Conservation (phyloP, 2,888 invertebrate genomes). For the Blastobasis adustella region DNA sequence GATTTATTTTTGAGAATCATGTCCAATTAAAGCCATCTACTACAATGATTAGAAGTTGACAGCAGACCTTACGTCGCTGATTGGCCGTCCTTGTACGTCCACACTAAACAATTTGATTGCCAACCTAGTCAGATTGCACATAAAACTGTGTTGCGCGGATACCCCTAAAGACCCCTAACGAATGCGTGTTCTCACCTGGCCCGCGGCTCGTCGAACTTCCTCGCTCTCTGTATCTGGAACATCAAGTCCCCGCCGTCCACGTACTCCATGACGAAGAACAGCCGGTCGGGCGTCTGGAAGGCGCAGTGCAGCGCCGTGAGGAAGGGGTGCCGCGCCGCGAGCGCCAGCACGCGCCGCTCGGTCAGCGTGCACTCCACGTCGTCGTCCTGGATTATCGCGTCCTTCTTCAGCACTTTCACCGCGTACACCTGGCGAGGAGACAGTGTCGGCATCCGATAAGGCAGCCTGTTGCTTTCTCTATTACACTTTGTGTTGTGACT, state of each 20-base stretch:
- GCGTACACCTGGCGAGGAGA: conserved; percentile 78
- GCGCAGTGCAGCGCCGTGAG: conserved; percentile 97
- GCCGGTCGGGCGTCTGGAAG: conserved; percentile 96
- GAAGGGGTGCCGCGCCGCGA: conserved; percentile 99
- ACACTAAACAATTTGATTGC: no score
- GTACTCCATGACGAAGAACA: conserved; percentile 99
- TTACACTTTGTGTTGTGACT: no score
- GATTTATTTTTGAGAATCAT: no score
- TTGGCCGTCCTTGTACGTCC: no score
- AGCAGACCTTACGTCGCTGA: no score
- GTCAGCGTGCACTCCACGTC: conserved; percentile 99
- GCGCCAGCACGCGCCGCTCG: conserved; percentile 95
- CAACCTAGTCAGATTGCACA: no score
- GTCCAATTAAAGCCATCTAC: no score
- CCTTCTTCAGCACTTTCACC: conserved; percentile 95
- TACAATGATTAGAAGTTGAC: no score
- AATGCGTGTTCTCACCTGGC: conserved; percentile 78
- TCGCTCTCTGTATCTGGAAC: conserved; percentile 99
- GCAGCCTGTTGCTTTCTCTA: no score
- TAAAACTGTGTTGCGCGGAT: no score
- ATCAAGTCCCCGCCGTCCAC: conserved; percentile 98
- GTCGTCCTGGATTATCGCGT: conserved; percentile 98
- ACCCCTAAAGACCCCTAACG: no score
- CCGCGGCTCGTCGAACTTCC: conserved; percentile 97
- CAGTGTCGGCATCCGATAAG: no score